Percentiles rank a stretch among this genome's conserved stretches.
Evolutionary conservation across 2,797 vertebrate species (phyloP).

Genomic region (Hippocampus kuda): DNA sequence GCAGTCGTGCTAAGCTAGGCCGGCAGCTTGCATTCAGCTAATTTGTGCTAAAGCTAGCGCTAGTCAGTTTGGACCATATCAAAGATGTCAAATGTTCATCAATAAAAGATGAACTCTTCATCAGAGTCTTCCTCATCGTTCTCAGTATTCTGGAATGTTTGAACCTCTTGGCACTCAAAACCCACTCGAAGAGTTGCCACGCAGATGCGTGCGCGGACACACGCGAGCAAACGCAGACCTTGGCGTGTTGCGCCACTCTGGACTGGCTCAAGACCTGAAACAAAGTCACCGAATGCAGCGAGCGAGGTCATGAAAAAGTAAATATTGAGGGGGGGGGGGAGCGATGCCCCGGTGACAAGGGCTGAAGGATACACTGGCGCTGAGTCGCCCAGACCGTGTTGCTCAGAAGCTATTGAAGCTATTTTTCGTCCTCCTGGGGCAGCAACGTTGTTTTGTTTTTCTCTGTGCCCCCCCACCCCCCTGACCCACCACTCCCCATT

Average conservation of each 20-base stretch:
- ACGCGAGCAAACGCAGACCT: neutral
- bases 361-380: too few relatives aligned
- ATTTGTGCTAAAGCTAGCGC: neutral
- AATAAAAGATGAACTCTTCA: constrained; percentile 7
- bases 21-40: neutral
- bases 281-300: neutral
- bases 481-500: too few relatives aligned
- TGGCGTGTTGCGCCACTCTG: neutral
- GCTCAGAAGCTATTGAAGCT: too few relatives aligned
- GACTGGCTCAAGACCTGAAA: neutral
- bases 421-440: too few relatives aligned
- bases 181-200: constrained; percentile 2
- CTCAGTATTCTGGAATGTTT: constrained; percentile 8
- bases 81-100: neutral
- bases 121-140: neutral
- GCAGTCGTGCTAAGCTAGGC: neutral
- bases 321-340: neutral
- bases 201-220: constrained; percentile 10
- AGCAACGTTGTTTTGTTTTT: too few relatives aligned
- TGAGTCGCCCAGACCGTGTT: too few relatives aligned
- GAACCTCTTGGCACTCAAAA: constrained; percentile 1
- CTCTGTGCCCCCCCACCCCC: too few relatives aligned
- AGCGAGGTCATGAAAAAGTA: constrained; percentile 1
- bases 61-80: neutral
- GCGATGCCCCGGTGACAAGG: too few relatives aligned